phyloP scores from a whole-genome alignment of 2,888 invertebrate genomes.

The Coelinius sp. region DNA sequence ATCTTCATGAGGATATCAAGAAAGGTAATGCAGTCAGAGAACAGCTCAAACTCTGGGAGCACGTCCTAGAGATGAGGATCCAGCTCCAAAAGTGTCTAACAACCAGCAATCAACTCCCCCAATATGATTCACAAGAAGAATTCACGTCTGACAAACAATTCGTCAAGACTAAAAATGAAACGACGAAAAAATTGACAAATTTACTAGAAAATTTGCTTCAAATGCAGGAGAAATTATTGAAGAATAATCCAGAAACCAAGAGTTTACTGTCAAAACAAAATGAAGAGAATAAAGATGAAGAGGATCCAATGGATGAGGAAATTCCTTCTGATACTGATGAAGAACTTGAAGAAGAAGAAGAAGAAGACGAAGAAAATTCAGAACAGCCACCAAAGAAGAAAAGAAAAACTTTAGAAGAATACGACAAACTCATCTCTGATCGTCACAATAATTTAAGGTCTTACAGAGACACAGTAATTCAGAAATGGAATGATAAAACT shows the following conservation, averaged over 20 bases:
- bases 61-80: slow-evolving; percentile 87
- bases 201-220: slow-evolving; percentile 78
- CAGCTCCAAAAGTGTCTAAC: slow-evolving; percentile 86
- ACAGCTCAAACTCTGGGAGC: slow-evolving; percentile 87
- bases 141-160: slow-evolving; percentile 73
- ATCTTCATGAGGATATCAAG: slow-evolving; percentile 75
- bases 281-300: slow-evolving; percentile 65
- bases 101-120: slow-evolving; percentile 85
- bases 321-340: slow-evolving; percentile 77
- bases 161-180: slow-evolving; percentile 71
- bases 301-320: slow-evolving; percentile 72
- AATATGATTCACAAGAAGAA: slow-evolving; percentile 73
- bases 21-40: slow-evolving; percentile 80
- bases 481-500: slow-evolving; percentile 97
- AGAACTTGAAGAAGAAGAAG: slow-evolving; percentile 70
- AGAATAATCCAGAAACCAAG: slow-evolving; percentile 81
- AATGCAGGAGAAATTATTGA: slow-evolving; percentile 76
- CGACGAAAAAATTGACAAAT: slow-evolving; percentile 73
- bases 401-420: slow-evolving; percentile 76
- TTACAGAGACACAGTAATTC: slow-evolving; percentile 85
- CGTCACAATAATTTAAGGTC: slow-evolving; percentile 76
- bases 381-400: slow-evolving; percentile 72
- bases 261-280: slow-evolving; percentile 62
- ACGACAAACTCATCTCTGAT: slow-evolving; percentile 74
- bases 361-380: slow-evolving; percentile 73